Evolutionary conservation across 1,140 invertebrate genomes (phyloP).

Genomic region (Homalodisca vitripennis): DNA sequence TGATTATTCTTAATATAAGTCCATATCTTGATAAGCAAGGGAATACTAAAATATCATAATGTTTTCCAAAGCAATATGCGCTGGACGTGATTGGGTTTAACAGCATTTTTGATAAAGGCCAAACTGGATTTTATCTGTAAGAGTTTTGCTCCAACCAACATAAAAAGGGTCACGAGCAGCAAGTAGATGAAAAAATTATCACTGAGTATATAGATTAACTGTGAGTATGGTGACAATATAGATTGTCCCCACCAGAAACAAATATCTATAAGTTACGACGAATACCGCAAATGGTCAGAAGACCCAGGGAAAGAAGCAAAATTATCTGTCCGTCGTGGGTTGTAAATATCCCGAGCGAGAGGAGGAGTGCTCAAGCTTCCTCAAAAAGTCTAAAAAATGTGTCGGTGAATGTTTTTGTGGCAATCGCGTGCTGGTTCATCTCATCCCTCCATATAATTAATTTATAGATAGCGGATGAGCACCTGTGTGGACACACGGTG

Average conservation of each 20-base stretch:
- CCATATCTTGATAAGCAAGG: not conserved
- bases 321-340: slow-evolving; percentile 31
- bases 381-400: too few species aligned
- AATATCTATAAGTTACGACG: slow-evolving; percentile 51
- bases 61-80: slow-evolving; percentile 42
- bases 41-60: not conserved
- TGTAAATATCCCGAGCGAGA: slow-evolving; percentile 31
- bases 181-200: slow-evolving; percentile 16
- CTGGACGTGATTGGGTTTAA: slow-evolving; percentile 42
- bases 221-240: slow-evolving; percentile 33
- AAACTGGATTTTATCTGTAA: slow-evolving; percentile 37
- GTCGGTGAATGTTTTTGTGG: not conserved
- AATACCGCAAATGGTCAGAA: slow-evolving; percentile 48
- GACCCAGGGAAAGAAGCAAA: slow-evolving; percentile 44
- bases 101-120: slow-evolving; percentile 41
- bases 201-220: slow-evolving; percentile 44
- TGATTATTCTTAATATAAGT: not conserved
- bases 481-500: slow-evolving; percentile 45
- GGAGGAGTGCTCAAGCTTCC: slow-evolving; percentile 27
- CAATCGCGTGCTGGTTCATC: slow-evolving; percentile 23
- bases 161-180: slow-evolving; percentile 43
- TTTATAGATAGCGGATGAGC: slow-evolving; percentile 48
- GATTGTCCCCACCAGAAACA: slow-evolving; percentile 37
- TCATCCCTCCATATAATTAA: slow-evolving; percentile 45
- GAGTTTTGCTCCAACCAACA: slow-evolving; percentile 41